phyloP scores from a whole-genome alignment of 2,797 vertebrate genomes.

The Coracias cyanogaster region DNA sequence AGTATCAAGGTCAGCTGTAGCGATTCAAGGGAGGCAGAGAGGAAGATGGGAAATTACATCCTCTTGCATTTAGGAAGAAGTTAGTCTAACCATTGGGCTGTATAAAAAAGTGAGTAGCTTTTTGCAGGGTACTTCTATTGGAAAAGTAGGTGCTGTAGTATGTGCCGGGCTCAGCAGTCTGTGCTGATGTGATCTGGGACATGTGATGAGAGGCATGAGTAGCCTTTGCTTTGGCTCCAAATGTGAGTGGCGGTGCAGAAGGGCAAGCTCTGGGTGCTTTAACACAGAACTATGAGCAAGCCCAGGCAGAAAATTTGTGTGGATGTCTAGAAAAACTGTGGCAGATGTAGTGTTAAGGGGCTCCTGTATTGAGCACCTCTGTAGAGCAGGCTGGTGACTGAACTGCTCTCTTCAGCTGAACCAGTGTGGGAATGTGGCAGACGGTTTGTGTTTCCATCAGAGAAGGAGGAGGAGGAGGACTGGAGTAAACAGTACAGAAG shows the following conservation, averaged over 20 bases:
- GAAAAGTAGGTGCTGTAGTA: neutral
- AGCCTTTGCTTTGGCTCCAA: neutral
- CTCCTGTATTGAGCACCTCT: too few relatives aligned
- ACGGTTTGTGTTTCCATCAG: neutral
- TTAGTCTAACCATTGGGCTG: neutral
- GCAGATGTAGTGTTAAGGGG: neutral
- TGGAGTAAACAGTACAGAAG: neutral
- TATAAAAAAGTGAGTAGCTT: neutral
- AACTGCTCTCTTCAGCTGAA: neutral
- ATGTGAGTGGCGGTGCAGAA: neutral
- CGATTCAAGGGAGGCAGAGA: neutral
- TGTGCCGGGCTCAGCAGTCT: neutral
- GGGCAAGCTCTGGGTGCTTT: neutral
- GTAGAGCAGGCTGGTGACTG: neutral
- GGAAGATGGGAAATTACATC: neutral
- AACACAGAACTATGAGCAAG: neutral
- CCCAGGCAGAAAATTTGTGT: neutral
- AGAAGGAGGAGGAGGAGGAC: neutral
- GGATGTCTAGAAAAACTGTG: neutral
- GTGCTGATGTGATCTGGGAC: neutral
- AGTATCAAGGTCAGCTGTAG: neutral
- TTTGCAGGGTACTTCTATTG: neutral
- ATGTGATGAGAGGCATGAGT: neutral
- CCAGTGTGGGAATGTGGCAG: neutral
- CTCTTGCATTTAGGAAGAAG: neutral